Evolutionary conservation across 1,140 invertebrate genomes (phyloP), one percentile per base, ranked within the genome.

Genomic region (Macrobrachium nipponense): DNA sequence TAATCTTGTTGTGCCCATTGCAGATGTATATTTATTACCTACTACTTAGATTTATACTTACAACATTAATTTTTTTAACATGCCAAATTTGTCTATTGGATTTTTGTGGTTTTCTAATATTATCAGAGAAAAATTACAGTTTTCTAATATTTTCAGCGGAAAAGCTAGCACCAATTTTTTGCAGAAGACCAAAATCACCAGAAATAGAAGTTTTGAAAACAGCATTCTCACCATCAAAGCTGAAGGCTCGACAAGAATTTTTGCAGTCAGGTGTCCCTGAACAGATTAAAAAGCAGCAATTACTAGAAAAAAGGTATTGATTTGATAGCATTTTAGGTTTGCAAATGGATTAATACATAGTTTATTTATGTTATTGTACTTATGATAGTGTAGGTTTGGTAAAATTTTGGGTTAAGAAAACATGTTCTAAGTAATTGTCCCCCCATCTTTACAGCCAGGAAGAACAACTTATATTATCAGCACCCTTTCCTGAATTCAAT

Each of bases 171-270:
- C 83, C 83, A 20, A 86, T 86, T 73, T 86, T 86, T n/a, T 86
- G 77, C 51, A 86, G 80, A 20, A 80, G 58, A 20, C 18, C 80
- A 8, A 58, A 62, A 44, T 66, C 73, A 23, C 70, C 82, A 27
- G 60, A 72, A 0, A 44, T 84, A 17, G 82, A 84, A 66, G 17
- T 84, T 17, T 6, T 84, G 18, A 86, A 80, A 59, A 70, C 75
- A n/a, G 60, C 64, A 20, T 20, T 86, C 43, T 86, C 83, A 18
- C 83, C 83, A 43, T 43, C 77, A 23, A 86, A 80, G 61, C 60
- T 86, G 6, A 86, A 86, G 27, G 83, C 83, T 43, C 83, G 83
- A n/a, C 83, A 80, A 58, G 77, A 86, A 36, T 86, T 86, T 68
- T 66, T 86, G 20, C 68, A 73, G 58, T 86, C 83, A 10, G 78